Percentiles rank a stretch among this genome's conserved stretches.
phyloP scores from a whole-genome alignment of 2,888 invertebrate species.

The Strigamia maritima region DNA sequence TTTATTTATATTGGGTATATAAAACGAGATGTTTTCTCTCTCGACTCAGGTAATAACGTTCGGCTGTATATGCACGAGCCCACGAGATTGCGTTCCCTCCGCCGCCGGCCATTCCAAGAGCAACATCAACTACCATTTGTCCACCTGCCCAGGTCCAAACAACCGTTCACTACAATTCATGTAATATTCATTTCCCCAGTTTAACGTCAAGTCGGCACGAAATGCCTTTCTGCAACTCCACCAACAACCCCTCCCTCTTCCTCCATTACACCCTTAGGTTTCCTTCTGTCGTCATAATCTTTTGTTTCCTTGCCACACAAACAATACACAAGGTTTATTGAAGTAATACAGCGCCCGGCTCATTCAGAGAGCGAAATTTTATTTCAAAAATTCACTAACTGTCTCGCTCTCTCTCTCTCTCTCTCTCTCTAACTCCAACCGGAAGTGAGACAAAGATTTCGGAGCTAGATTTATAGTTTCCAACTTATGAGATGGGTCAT shows the following conservation, averaged over 20 bases:
- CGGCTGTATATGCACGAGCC: conserved; percentile 9
- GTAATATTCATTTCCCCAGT: conserved; percentile 27
- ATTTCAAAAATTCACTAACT: conserved; percentile 21
- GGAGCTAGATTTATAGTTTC: conserved; percentile 27
- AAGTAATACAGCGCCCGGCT: neutral
- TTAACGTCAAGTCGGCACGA: conserved; percentile 20
- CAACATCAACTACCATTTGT: conserved; percentile 27
- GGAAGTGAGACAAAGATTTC: conserved; percentile 8
- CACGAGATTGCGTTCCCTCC: conserved; percentile 26
- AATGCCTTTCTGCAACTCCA: conserved; percentile 20
- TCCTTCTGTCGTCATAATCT: conserved; percentile 27
- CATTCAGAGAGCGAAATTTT: neutral
- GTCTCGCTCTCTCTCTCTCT: neutral
- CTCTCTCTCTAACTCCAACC: neutral
- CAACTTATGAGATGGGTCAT: conserved; percentile 12
- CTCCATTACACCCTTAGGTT: conserved; percentile 24
- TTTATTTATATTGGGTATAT: conserved; percentile 20
- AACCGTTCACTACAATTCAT: conserved; percentile 27
- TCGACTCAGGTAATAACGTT: conserved; percentile 2
- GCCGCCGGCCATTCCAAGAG: conserved; percentile 21
- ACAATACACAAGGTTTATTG: conserved; percentile 7
- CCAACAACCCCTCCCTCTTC: conserved; percentile 19
- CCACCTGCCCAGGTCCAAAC: conserved; percentile 26
- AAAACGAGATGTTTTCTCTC: conserved; percentile 7
- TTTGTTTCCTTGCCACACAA: conserved; percentile 7